A percentile compares a stretch with the other conserved stretches of the same genome.
These are phyloP conservation scores for Magallana angulata DNA, from an alignment of 1,140 invertebrate species.

Conservation along the genomic window DNA sequence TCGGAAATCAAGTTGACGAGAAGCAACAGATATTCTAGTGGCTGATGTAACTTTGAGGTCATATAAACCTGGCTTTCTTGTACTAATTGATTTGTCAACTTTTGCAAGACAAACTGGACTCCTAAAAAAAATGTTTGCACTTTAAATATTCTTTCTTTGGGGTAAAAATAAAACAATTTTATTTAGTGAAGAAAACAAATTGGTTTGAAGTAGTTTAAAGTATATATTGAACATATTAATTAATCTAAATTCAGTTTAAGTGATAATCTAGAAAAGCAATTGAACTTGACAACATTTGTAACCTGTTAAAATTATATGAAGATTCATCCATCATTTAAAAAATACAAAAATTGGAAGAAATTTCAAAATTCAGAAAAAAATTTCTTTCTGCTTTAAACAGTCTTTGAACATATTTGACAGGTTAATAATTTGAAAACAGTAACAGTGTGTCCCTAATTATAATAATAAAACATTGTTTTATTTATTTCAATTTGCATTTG, in stretches of 20 bases:
- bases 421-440: too few relatives aligned
- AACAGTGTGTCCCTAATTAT: too few relatives aligned
- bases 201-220: not conserved
- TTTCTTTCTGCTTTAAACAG: too few relatives aligned
- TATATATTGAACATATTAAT: not conserved
- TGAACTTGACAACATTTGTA: not conserved
- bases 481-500: too few relatives aligned
- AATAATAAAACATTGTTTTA: too few relatives aligned
- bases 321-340: not conserved
- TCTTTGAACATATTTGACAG: too few relatives aligned
- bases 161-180: not conserved
- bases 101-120: constrained; percentile 15
- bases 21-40: constrained; percentile 10
- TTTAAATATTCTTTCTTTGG: not conserved
- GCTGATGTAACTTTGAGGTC: not conserved
- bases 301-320: not conserved
- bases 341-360: too few relatives aligned
- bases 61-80: constrained; percentile 9
- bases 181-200: not conserved
- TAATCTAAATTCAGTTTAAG: not conserved
- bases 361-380: too few relatives aligned
- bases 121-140: constrained; percentile 1
- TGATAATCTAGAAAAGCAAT: not conserved
- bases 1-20: not conserved
- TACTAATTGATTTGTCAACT: not conserved